Base-by-base conservation (phyloP, 2,797 vertebrate genomes). In the Euthynnus affinis region DNA sequence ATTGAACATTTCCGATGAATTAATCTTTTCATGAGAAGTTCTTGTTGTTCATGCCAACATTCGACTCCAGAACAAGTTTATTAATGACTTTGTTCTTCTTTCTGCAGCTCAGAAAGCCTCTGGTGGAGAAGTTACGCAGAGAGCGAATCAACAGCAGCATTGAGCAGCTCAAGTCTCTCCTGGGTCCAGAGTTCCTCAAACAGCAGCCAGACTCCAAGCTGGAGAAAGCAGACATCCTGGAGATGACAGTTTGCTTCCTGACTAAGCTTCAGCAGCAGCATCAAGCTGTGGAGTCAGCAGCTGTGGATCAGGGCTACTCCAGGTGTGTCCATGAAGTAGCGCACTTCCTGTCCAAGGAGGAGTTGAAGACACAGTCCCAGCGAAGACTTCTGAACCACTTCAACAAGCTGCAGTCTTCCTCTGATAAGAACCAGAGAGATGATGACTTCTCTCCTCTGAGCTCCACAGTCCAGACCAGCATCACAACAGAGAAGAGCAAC, bases 71-170 rank as follows among this genome's bases (percentile, higher is more conserved):
- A 77, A 84, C 27, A 55, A 46, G 56, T 44, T 57, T 20, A 80
- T 61, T 88, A 57, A 87, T 77, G 49, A 76, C 37, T 66, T 52
- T 82, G 0, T 14, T 83, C 8, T 76, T 88, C 23, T 78, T 27
- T 10, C 20, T 89, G 77, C 95, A 97, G 97, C 85, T 95, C 74
- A 95, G 96, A 71, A 96, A 94, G 67, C 95, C 96, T 0, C 90
- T 96, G 89, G 96, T 97, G 92, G 96, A 97, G 88, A 97, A 97
- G 86, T 88, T 96, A 86, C 92, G 92, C 78, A 93, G 93, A 92
- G 93, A 95, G 91, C 67, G 93, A 60, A 94, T 95, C 85, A 95
- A 95, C 93, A 93, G 82, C 91, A 84, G 89, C 87, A 91, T 89
- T 12, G 84, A 91, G 80, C 88, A 96, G 88, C 93, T 97, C 71